Conservation (phyloP, 2,888 invertebrate species). For the Zonitis immaculata region DNA sequence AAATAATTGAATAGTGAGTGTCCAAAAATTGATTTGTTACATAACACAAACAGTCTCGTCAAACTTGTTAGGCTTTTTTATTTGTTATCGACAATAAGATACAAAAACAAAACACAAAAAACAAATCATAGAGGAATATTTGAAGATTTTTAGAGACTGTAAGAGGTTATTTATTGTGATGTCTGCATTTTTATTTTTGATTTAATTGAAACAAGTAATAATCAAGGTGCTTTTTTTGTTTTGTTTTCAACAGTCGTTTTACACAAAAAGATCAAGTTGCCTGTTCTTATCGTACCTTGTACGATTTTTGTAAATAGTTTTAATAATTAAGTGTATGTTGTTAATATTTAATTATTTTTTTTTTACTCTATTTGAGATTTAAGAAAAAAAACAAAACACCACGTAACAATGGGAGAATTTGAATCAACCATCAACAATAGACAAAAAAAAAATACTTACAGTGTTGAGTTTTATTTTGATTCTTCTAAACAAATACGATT, state of each 20-base stretch:
- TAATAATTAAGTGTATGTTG: conserved; percentile 27
- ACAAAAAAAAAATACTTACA: neutral
- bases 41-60: neutral
- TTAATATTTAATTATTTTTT: conserved; percentile 31
- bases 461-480: neutral
- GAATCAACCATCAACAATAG: neutral
- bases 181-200: conserved; percentile 12
- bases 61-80: neutral
- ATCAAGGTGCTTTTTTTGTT: conserved; percentile 29
- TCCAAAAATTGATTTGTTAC: conserved; percentile 7
- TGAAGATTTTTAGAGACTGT: neutral
- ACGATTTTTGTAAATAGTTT: conserved; percentile 29
- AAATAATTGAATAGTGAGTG: conserved; percentile 15
- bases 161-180: conserved; percentile 14
- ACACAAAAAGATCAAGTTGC: too few species aligned
- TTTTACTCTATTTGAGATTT: conserved; percentile 37
- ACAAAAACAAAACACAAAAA: neutral
- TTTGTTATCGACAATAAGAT: neutral
- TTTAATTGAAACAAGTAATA: conserved; percentile 2
- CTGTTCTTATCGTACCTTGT: conserved; percentile 33
- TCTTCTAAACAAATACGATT: conserved; percentile 1
- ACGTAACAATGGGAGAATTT: neutral
- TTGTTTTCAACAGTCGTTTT: too few species aligned
- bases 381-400: conserved; percentile 24
- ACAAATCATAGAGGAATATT: too few species aligned